Base-by-base conservation (phyloP, 2,113 vertebrate species). In the Gymnorhina tibicen region DNA sequence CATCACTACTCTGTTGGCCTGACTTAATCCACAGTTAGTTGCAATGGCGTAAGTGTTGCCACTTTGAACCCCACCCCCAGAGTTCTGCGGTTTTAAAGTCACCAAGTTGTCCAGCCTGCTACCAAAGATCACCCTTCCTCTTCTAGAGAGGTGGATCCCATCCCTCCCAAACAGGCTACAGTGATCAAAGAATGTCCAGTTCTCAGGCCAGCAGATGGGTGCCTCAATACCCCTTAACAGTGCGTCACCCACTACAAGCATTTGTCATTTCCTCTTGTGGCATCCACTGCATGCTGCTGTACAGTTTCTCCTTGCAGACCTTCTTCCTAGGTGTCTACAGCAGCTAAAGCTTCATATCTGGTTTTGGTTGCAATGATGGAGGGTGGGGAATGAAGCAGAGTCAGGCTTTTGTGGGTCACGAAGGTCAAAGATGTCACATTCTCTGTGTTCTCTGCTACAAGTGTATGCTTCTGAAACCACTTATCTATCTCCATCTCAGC, bases 221-320 rank as follows among this genome's bases (percentile, higher is more conserved):
- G 13, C 19, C 53, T 56, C 60, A 27, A 41, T 14, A 41, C 6
- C 28, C 14, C 59, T 62, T 30, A 67, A 30, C 12, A 26, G n/a
- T 23, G 18, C 0, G 0, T 41, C 49, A 41, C 42, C 23, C 16
- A 17, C 58, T 53, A 13, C 6, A 26, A 74, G 28, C 28, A 58
- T 41, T 79, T 16, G 5, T 46, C 12, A 16, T 35, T 68, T 56
- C 42, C 19, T 68, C 63, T 41, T 62, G 47, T n/a, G 9, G 33
- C 27, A 62, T 26, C 67, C 47, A 32, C 44, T 64, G 42, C 7
- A 15, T 32, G 56, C 21, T 85, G 55, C 68, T 85, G 37, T 46
- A 62, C 2, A 52, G 37, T 46, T 63, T 85, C 33, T 62, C 37
- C 49, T 79, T 67, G 28, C 41, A 79, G 42, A 50, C 4, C 7